Evolutionary conservation across 2,797 vertebrate genomes (phyloP).

Genomic region (Austrolebias charrua): DNA sequence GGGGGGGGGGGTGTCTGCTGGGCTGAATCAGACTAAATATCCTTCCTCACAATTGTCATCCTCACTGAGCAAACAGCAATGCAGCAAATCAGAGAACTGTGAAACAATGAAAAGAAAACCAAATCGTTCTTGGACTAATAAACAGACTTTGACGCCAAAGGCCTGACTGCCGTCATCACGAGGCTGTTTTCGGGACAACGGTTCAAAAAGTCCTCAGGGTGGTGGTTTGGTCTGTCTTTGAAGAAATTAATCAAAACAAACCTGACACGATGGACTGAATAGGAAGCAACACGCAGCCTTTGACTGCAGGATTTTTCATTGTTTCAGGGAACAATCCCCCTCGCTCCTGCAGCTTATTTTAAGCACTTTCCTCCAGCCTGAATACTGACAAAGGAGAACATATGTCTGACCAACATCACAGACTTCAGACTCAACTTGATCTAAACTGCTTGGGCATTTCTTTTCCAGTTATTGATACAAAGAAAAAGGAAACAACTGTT

Average conservation of each 20-base stretch:
- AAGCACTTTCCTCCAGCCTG: slow-evolving; percentile 29
- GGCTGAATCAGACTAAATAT: slow-evolving; percentile 80
- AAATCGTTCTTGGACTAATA: slow-evolving; percentile 71
- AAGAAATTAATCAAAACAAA: slow-evolving; percentile 61
- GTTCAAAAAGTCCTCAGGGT: slow-evolving; percentile 58
- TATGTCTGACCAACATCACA: background rate
- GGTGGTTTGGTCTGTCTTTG: slow-evolving; percentile 55
- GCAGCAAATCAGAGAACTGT: slow-evolving; percentile 57
- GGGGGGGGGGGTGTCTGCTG: slow-evolving; percentile 67
- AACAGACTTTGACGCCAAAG: slow-evolving; percentile 72
- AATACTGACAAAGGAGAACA: slow-evolving; percentile 30
- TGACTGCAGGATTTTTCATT: slow-evolving; percentile 73
- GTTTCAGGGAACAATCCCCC: slow-evolving; percentile 69
- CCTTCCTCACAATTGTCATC: slow-evolving; percentile 73
- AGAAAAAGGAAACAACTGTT: background rate
- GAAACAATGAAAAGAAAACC: slow-evolving; percentile 73
- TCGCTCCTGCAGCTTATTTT: slow-evolving; percentile 49
- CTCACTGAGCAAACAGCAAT: slow-evolving; percentile 67
- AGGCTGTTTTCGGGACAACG: slow-evolving; percentile 44
- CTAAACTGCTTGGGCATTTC: background rate
- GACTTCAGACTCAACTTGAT: background rate
- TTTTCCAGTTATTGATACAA: background rate
- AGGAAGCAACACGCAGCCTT: slow-evolving; percentile 59
- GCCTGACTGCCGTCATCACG: slow-evolving; percentile 51
- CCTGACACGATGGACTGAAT: slow-evolving; percentile 35